Evolutionary conservation across 2,113 vertebrate genomes (phyloP), one percentile per base, ranked within the genome.

Genomic region (Daubentonia madagascariensis): DNA sequence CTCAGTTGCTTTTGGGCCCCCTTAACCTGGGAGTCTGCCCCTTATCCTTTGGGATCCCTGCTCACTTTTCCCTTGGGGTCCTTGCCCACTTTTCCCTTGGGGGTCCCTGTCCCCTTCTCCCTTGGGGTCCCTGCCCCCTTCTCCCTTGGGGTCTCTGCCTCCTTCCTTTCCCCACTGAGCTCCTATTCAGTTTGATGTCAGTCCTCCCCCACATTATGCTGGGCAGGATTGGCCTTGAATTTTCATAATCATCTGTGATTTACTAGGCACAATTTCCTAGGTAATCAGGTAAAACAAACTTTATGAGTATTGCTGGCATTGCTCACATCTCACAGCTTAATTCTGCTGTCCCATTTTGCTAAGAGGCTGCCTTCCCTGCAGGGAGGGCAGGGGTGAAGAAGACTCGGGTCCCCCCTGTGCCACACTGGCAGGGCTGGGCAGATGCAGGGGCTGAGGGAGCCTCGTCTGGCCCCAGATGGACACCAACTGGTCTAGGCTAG

Each of bases 311-410:
- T 16, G 3, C 37, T 25, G 45, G 81, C 30, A 1, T 52, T 5
- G 4, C 30, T 32, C n/a, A 9, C 4, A 0, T 35, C 43, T 75
- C 57, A 40, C 8, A 28, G n/a, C 32, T 45, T 37, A 37, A 45
- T 28, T 85, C 8, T 23, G 14, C 32, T 40, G 5, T 13, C 16
- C 59, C 0, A 0, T 30, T 78, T 17, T 54, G 40, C n/a, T 73
- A 35, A 35, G 54, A 43, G 35, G 45, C n/a, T 73, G n/a, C n/a
- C 67, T 89, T 32, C 45, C 76, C 43, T 18, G 14, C 6, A 35
- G 11, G 6, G 0, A 6, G 5, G 11, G 1, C 1, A 16, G 40
- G 54, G 50, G 8, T 1, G 50, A 85, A 45, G 59, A 32, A 57
- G 68, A 5, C 8, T 2, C 7, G 43, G 25, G 7, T 23, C 40